Conservation (phyloP, 2,888 invertebrate species). For the Aphidius colemani region DNA sequence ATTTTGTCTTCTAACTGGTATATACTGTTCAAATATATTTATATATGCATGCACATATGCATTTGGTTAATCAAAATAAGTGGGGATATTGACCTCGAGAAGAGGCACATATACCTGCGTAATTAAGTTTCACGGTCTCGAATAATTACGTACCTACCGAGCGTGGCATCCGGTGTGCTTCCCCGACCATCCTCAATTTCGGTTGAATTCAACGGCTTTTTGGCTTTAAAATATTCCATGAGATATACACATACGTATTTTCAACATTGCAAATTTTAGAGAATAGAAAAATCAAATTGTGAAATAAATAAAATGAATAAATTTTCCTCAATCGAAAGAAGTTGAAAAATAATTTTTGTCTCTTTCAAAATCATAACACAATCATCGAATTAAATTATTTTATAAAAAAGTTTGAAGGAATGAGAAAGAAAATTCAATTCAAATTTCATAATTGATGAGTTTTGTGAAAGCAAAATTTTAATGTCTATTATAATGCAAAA, state of each 20-base stretch:
- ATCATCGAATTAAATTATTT: no score
- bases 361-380: no score
- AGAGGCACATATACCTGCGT: conserved; percentile 34
- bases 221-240: background rate
- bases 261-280: no score
- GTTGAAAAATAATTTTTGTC: no score
- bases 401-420: no score
- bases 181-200: conserved; percentile 40
- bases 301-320: no score
- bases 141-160: conserved; percentile 48
- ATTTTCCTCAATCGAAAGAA: no score
- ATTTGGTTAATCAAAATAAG: no score
- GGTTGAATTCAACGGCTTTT: conserved; percentile 27
- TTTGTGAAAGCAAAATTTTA: background rate
- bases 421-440: background rate
- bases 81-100: conserved; percentile 37
- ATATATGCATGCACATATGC: background rate
- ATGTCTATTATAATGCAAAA: conserved; percentile 7
- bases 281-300: no score
- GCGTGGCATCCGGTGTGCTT: conserved; percentile 46
- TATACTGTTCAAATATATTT: background rate
- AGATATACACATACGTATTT: no score
- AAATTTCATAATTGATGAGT: no score
- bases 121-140: conserved; percentile 48
- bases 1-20: background rate